Conservation (phyloP, 2,113 vertebrate species). For the Plestiodon gilberti region DNA sequence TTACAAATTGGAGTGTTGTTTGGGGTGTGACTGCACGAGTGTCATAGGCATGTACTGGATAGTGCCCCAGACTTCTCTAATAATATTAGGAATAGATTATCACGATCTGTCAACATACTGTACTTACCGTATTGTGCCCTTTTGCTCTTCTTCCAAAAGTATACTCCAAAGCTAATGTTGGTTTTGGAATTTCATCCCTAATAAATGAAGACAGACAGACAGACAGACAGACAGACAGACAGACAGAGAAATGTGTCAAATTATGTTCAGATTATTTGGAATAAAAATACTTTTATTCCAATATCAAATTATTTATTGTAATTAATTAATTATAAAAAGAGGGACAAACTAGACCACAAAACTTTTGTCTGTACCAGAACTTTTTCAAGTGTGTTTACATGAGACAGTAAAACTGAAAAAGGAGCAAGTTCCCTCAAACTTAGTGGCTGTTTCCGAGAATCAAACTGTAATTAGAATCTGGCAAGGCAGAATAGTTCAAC, state of each 20-base stretch:
- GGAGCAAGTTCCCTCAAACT: background rate
- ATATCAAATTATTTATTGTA: conserved; percentile 16
- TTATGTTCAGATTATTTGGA: conserved; percentile 19
- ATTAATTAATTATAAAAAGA: too few species aligned
- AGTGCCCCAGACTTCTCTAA: background rate
- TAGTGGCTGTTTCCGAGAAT: background rate
- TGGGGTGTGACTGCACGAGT: background rate
- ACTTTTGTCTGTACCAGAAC: background rate
- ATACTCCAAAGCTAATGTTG: conserved; percentile 94
- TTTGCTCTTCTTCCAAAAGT: conserved; percentile 90
- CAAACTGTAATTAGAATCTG: background rate
- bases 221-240: too few species aligned
- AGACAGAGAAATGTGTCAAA: background rate
- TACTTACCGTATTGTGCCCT: conserved; percentile 89
- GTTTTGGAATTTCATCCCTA: conserved; percentile 91
- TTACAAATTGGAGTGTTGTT: background rate
- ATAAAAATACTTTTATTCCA: conserved; percentile 3
- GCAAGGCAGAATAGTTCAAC: background rate
- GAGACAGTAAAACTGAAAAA: background rate
- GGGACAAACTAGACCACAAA: background rate
- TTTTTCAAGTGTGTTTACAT: background rate
- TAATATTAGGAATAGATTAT: background rate
- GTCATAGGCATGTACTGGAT: background rate
- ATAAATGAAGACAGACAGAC: conserved; percentile 36
- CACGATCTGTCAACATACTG: conserved; percentile 52